phyloP scores from a whole-genome alignment of 2,888 invertebrate species.

The Macrosoma leucophasiata region DNA sequence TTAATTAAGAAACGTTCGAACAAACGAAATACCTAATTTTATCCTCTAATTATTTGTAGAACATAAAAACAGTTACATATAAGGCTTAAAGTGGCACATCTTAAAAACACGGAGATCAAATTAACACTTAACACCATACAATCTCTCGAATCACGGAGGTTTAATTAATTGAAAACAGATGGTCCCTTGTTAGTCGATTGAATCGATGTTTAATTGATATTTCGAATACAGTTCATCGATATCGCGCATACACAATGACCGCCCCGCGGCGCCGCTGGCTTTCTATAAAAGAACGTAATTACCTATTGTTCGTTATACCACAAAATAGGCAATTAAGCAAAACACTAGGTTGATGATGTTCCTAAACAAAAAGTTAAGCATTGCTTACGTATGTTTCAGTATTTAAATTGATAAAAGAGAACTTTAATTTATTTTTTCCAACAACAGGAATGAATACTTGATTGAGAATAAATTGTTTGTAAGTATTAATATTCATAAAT shows the following conservation, averaged over 20 bases:
- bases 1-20: too few relatives aligned
- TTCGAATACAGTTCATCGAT: slow-evolving; percentile 49
- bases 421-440: too few relatives aligned
- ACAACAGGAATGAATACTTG: too few relatives aligned
- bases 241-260: slow-evolving; percentile 62
- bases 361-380: too few relatives aligned
- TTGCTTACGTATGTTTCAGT: too few relatives aligned
- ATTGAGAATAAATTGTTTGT: too few relatives aligned
- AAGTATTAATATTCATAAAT: too few relatives aligned
- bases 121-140: slow-evolving; percentile 37
- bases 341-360: slow-evolving; percentile 1
- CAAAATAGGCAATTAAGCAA: slow-evolving; percentile 45
- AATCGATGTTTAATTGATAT: slow-evolving; percentile 67
- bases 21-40: too few relatives aligned
- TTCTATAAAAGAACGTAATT: slow-evolving; percentile 65
- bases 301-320: slow-evolving; percentile 64
- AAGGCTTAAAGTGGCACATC: too few relatives aligned
- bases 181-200: slow-evolving; percentile 64
- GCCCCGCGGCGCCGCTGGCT: slow-evolving; percentile 57
- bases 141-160: slow-evolving; percentile 39
- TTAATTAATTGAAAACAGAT: slow-evolving; percentile 72
- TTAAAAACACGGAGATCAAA: slow-evolving; percentile 31
- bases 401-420: too few relatives aligned
- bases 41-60: too few relatives aligned
- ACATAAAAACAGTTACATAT: too few relatives aligned